These are phyloP conservation scores for Anoura caudifer DNA, from an alignment of 2,113 vertebrate genomes.

Conservation along the genomic window DNA sequence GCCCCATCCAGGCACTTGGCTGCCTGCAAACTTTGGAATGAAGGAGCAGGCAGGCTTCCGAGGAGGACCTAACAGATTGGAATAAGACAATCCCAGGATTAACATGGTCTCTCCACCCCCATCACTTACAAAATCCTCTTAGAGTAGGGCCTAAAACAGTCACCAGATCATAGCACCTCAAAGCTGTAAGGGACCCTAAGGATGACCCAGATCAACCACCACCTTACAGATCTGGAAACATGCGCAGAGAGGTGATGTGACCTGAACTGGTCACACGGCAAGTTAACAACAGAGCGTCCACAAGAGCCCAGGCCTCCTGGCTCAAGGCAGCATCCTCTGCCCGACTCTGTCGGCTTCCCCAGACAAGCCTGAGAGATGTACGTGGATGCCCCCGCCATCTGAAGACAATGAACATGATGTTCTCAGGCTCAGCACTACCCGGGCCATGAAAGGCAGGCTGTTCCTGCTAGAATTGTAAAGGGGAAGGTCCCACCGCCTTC, in stretches of 20 bases:
- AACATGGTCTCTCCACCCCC: neutral
- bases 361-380: neutral
- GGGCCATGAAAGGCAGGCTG: neutral
- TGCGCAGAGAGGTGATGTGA: neutral
- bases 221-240: neutral
- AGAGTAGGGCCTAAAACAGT: neutral
- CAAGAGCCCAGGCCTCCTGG: neutral
- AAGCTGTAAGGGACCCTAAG: neutral
- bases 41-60: neutral
- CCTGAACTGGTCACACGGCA: neutral
- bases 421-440: neutral
- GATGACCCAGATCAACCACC: neutral
- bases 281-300: neutral
- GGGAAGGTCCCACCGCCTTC: neutral
- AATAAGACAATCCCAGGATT: neutral
- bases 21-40: neutral
- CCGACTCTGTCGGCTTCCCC: neutral
- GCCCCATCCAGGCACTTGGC: neutral
- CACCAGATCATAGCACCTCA: neutral
- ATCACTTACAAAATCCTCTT: neutral
- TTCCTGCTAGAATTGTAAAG: neutral
- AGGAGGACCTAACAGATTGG: neutral
- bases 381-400: neutral
- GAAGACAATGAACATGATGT: neutral
- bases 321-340: neutral